phyloP scores from a whole-genome alignment of 1,140 invertebrate genomes.

The Diuraphis noxia region DNA sequence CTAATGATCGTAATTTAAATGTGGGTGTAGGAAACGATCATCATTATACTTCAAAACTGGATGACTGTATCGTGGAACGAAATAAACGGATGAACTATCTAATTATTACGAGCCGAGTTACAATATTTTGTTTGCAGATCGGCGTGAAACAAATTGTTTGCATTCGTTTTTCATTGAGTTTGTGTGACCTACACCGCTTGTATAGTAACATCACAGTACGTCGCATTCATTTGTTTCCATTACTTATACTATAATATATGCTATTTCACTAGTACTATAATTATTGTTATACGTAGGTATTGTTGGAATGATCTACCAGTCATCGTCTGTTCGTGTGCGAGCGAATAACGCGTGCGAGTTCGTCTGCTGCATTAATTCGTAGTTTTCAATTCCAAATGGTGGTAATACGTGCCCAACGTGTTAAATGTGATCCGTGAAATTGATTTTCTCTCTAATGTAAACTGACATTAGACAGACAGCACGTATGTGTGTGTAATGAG shows the following conservation, averaged over 20 bases:
- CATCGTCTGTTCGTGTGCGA: not conserved
- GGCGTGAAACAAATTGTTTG: not conserved
- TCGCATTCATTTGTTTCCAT: not conserved
- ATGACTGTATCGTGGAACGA: constrained; percentile 27
- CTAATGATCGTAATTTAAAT: not conserved
- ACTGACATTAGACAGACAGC: not conserved
- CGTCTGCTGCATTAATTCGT: constrained; percentile 28
- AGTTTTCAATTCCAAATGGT: constrained; percentile 9
- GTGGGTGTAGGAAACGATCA: not conserved
- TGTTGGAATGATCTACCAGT: not conserved
- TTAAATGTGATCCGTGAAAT: constrained; percentile 12
- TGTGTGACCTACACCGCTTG: constrained; percentile 1
- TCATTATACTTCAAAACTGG: not conserved
- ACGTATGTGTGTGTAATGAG: not conserved
- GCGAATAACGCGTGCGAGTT: not conserved
- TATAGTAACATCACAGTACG: not conserved
- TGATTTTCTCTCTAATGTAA: constrained; percentile 21
- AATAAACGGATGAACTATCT: not conserved
- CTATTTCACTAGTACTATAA: not conserved
- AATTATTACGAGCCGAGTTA: not conserved
- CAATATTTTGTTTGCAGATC: not conserved
- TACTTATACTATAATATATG: not conserved
- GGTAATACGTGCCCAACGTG: constrained; percentile 4
- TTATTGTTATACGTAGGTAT: not conserved
- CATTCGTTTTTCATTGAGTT: not conserved